Percentiles rank a stretch among this genome's conserved stretches.
phyloP scores from a whole-genome alignment of 64 coral and sea anemone species.

The Astreopora myriophthalma region DNA sequence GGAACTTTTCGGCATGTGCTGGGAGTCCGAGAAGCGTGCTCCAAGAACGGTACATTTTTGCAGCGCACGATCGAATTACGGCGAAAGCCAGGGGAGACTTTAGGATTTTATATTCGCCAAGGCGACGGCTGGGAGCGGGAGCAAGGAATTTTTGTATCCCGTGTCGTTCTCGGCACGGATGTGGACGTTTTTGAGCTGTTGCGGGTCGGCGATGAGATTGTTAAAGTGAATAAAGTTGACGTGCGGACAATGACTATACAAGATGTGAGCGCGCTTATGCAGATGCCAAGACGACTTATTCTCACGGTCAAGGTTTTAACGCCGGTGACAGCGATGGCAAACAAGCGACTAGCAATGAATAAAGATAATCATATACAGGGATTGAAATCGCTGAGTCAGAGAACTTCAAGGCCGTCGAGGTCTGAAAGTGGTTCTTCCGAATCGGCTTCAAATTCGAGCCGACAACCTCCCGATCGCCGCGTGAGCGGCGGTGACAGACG shows the following conservation, averaged over 20 bases:
- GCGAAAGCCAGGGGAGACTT: constrained; percentile 90
- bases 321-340: constrained; percentile 65
- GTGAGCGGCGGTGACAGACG: constrained; percentile 26
- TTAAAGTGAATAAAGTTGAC: constrained; percentile 98
- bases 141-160: constrained; percentile 97
- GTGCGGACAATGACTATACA: constrained; percentile 91
- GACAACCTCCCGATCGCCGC: constrained; percentile 34
- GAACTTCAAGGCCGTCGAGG: constrained; percentile 38
- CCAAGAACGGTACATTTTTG: constrained; percentile 97
- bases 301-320: constrained; percentile 96
- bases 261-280: constrained; percentile 98
- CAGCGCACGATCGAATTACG: constrained; percentile 92
- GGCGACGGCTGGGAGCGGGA: constrained; percentile 95
- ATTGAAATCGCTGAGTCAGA: constrained; percentile 18
- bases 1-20: constrained; percentile 87
- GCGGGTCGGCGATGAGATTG: constrained; percentile 96
- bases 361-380: constrained; percentile 39
- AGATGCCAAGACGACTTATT: constrained; percentile 93
- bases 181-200: constrained; percentile 98
- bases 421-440: constrained; percentile 43
- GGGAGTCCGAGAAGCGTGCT: constrained; percentile 92
- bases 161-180: constrained; percentile 94
- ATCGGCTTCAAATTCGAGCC: constrained; percentile 59
- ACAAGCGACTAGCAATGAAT: constrained; percentile 29
- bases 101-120: constrained; percentile 99